Evolutionary conservation across 2,113 vertebrate genomes (phyloP).

Genomic region (Psettodes erumei): DNA sequence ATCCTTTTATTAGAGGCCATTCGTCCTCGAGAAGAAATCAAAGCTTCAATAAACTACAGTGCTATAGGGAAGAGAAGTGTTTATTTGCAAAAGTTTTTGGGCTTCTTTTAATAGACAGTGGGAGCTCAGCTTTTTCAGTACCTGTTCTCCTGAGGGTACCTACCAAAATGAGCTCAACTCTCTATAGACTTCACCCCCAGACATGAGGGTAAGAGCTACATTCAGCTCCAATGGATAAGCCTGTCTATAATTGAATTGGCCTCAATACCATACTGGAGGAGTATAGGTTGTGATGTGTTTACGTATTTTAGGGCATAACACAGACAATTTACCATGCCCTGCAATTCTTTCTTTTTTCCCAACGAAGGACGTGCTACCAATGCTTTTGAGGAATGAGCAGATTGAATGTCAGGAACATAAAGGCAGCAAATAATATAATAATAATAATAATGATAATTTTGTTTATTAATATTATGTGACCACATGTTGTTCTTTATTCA

Average conservation of each 20-base stretch:
- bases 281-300: conserved; percentile 49
- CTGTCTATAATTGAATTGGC: conserved; percentile 65
- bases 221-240: conserved; percentile 49
- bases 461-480: not conserved
- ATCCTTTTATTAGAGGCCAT: not conserved
- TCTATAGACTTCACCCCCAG: conserved; percentile 53
- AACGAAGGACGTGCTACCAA: conserved; percentile 7
- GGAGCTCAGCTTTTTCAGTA: conserved; percentile 16
- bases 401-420: not conserved
- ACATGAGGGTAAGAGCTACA: conserved; percentile 50
- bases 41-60: conserved; percentile 24
- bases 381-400: not conserved
- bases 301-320: conserved; percentile 45
- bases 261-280: conserved; percentile 30
- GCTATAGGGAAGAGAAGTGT: conserved; percentile 17
- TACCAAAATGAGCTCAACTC: conserved; percentile 55
- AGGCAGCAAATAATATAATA: not conserved
- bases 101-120: conserved; percentile 34
- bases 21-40: conserved; percentile 12
- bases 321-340: conserved; percentile 30
- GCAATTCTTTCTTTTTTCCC: conserved; percentile 1
- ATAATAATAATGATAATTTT: too few relatives aligned
- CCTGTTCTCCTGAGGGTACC: conserved; percentile 40
- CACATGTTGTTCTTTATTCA: not conserved
- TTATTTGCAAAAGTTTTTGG: conserved; percentile 33